Percentiles rank a stretch among this genome's conserved stretches.
These are phyloP conservation scores for Chromis chromis DNA, from an alignment of 2,797 vertebrate species.

Conservation along the genomic window DNA sequence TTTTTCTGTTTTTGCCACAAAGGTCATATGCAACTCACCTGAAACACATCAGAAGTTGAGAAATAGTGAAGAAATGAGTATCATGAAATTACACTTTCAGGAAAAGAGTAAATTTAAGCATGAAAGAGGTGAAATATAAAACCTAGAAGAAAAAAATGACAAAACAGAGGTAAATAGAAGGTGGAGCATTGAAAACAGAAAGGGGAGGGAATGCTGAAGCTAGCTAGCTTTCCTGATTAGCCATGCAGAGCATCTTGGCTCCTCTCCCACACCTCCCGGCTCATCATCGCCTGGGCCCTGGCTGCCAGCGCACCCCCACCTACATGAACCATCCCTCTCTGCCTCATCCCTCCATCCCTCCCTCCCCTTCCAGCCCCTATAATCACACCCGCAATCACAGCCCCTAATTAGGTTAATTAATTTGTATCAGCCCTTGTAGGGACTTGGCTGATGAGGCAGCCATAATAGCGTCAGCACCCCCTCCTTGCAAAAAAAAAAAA, in stretches of 20 bases:
- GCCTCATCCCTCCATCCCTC: conserved; percentile 63
- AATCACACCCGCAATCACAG: conserved; percentile 99
- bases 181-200: conserved; percentile 42
- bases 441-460: conserved; percentile 98
- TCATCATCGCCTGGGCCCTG: conserved; percentile 94
- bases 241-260: conserved; percentile 95
- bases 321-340: conserved; percentile 63
- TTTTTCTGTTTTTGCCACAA: not conserved
- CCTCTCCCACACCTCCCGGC: conserved; percentile 94
- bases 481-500: conserved; percentile 47
- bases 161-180: conserved; percentile 47
- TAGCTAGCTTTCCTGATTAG: conserved; percentile 86
- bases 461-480: conserved; percentile 90
- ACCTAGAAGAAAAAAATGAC: not conserved
- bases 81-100: conserved; percentile 1
- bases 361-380: conserved; percentile 81
- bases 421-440: conserved; percentile 99
- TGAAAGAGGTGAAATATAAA: conserved; percentile 20
- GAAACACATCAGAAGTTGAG: conserved; percentile 15
- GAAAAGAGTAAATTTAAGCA: conserved; percentile 7
- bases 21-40: conserved; percentile 3
- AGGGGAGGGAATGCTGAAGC: conserved; percentile 51
- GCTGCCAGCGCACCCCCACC: conserved; percentile 92
- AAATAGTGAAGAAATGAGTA: not conserved
- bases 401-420: conserved; percentile 99